These are phyloP conservation scores for Hyposoter dolosus DNA, from an alignment of 2,888 invertebrate genomes.

Conservation along the genomic window DNA sequence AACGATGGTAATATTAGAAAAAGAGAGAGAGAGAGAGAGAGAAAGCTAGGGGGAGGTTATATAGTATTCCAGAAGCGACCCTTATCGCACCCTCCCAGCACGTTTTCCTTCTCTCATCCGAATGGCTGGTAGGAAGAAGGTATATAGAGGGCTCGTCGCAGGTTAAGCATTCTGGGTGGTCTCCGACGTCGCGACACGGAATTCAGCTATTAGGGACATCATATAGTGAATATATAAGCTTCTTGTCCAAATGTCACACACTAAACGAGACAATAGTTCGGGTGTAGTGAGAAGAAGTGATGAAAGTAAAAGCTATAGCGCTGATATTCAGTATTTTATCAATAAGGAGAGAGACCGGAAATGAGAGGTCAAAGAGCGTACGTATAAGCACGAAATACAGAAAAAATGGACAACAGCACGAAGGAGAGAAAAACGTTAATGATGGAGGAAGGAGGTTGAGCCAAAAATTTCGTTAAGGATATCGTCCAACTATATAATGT, in stretches of 20 bases:
- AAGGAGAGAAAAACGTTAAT: slow-evolving; percentile 5
- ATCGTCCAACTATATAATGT: slow-evolving; percentile 24
- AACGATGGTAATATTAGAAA: slow-evolving; percentile 5
- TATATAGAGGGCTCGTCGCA: not conserved
- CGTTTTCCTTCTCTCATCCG: slow-evolving; percentile 71
- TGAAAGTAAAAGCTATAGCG: slow-evolving; percentile 26
- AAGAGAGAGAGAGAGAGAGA: too few relatives aligned
- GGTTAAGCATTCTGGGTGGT: slow-evolving; percentile 57
- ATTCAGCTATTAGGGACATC: slow-evolving; percentile 79
- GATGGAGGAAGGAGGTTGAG: not conserved
- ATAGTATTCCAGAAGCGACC: slow-evolving; percentile 66
- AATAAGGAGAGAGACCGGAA: slow-evolving; percentile 34
- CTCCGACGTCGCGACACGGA: slow-evolving; percentile 79
- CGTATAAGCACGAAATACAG: not conserved
- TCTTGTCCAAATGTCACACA: slow-evolving; percentile 17
- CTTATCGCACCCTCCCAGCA: slow-evolving; percentile 75
- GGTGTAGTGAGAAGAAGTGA: not conserved
- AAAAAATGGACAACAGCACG: not conserved
- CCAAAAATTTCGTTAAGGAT: slow-evolving; percentile 19
- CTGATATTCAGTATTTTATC: slow-evolving; percentile 54
- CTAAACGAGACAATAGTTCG: slow-evolving; percentile 20
- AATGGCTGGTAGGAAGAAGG: slow-evolving; percentile 4
- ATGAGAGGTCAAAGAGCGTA: slow-evolving; percentile 8
- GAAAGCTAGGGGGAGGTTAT: slow-evolving; percentile 9
- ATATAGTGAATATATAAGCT: slow-evolving; percentile 18